Percentiles rank a stretch among this genome's conserved stretches.
Conservation (phyloP, 1,140 invertebrate species). For the Chironomus striatipennis region DNA sequence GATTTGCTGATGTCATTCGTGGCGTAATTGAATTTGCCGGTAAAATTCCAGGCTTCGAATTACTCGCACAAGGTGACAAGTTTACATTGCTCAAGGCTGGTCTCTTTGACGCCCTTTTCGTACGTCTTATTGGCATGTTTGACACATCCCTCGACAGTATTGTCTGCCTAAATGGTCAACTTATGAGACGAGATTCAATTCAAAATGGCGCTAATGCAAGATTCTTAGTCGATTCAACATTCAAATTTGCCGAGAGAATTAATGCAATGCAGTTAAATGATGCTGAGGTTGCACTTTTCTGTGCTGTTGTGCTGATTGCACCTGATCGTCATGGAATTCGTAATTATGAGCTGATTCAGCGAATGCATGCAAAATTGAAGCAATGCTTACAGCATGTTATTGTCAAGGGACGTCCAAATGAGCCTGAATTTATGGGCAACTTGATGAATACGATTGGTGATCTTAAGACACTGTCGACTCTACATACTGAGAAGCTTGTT, state of each 20-base stretch:
- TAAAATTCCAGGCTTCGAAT: conserved; percentile 89
- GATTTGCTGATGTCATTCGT: conserved; percentile 90
- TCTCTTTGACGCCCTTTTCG: conserved; percentile 87
- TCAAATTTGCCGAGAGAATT: conserved; percentile 92
- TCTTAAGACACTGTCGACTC: conserved; percentile 85
- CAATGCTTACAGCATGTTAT: conserved; percentile 79
- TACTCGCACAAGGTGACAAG: conserved; percentile 92
- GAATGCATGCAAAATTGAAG: conserved; percentile 83
- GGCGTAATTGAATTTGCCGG: conserved; percentile 97
- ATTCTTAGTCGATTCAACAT: conserved; percentile 93
- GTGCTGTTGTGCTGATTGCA: conserved; percentile 89
- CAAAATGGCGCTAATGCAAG: conserved; percentile 83
- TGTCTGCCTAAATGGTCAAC: conserved; percentile 86
- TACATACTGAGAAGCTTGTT: conserved; percentile 91
- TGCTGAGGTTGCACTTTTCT: conserved; percentile 88
- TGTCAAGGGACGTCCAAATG: conserved; percentile 72
- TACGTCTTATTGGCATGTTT: conserved; percentile 89
- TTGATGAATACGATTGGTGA: conserved; percentile 91
- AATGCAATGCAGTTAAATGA: conserved; percentile 84
- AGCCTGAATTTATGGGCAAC: conserved; percentile 71
- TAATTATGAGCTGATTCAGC: conserved; percentile 83
- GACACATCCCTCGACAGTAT: conserved; percentile 82
- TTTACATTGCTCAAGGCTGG: conserved; percentile 93
- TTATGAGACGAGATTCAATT: conserved; percentile 81
- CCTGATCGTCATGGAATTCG: conserved; percentile 86